Evolutionary conservation across 2,797 vertebrate genomes (phyloP).

Genomic region (Natrix natrix): DNA sequence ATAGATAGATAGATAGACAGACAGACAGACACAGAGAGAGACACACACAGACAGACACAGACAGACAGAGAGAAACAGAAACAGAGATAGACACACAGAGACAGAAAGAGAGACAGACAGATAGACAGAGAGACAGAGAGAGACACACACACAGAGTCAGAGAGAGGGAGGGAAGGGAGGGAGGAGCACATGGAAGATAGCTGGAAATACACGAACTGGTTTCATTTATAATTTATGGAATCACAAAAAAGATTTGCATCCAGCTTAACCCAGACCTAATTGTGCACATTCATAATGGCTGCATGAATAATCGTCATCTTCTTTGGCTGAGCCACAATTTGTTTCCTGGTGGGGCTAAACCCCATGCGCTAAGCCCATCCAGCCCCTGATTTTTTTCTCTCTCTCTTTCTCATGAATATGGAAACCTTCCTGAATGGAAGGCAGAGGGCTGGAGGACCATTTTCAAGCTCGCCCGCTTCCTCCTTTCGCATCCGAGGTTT

Average conservation of each 20-base stretch:
- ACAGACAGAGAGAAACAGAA: too few species aligned
- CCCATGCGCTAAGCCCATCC: background rate
- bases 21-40: too few species aligned
- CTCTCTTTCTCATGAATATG: background rate
- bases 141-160: too few species aligned
- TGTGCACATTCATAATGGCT: background rate
- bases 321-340: background rate
- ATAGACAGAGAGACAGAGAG: background rate
- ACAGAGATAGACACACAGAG: accelerated
- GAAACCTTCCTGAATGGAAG: background rate
- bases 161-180: too few species aligned
- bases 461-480: background rate
- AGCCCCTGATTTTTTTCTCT: background rate
- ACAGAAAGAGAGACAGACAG: accelerated
- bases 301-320: background rate
- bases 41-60: too few species aligned
- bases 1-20: accelerated
- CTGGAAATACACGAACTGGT: background rate
- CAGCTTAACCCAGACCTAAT: background rate
- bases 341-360: background rate
- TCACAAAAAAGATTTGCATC: background rate
- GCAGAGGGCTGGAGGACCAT: background rate
- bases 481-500: background rate
- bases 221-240: background rate
- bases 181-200: background rate